phyloP scores from a whole-genome alignment of 2,797 vertebrate species.

The Xiphorhynchus erythropygius region DNA sequence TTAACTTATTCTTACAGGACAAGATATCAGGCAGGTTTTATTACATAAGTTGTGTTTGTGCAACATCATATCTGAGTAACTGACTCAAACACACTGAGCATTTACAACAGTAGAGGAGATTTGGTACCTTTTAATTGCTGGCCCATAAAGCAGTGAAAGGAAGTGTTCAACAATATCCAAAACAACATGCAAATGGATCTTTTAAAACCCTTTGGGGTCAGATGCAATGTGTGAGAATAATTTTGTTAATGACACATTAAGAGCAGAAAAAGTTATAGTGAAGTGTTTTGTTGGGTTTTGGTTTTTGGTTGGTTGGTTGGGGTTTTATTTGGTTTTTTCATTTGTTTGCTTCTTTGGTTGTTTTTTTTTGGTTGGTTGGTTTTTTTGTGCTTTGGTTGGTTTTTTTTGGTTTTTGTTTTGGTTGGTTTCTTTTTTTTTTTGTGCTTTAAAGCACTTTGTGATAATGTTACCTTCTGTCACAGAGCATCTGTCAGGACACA shows the following conservation, averaged over 20 bases:
- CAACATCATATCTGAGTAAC: background rate
- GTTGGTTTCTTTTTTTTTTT: background rate
- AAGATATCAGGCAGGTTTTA: background rate
- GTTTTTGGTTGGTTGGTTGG: too few species aligned
- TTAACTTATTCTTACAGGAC: background rate
- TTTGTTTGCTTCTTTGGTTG: too few species aligned
- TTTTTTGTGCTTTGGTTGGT: background rate
- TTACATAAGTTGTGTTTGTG: background rate
- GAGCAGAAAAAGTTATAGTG: background rate
- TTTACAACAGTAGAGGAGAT: background rate
- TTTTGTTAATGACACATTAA: background rate
- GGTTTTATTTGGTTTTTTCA: too few species aligned
- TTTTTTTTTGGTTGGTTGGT: background rate
- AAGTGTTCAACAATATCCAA: background rate
- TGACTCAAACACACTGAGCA: background rate
- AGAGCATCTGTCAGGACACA: background rate
- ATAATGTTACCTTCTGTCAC: background rate
- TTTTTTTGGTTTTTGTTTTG: too few species aligned
- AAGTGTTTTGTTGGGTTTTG: background rate
- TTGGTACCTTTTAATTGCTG: background rate
- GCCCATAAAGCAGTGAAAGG: background rate
- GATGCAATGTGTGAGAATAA: background rate
- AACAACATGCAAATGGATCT: background rate
- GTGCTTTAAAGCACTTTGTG: background rate
- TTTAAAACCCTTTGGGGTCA: background rate